A percentile compares a stretch with the other conserved stretches of the same genome.
Conservation (phyloP, 1,140 invertebrate genomes). For the Pristionchus pacificus region DNA sequence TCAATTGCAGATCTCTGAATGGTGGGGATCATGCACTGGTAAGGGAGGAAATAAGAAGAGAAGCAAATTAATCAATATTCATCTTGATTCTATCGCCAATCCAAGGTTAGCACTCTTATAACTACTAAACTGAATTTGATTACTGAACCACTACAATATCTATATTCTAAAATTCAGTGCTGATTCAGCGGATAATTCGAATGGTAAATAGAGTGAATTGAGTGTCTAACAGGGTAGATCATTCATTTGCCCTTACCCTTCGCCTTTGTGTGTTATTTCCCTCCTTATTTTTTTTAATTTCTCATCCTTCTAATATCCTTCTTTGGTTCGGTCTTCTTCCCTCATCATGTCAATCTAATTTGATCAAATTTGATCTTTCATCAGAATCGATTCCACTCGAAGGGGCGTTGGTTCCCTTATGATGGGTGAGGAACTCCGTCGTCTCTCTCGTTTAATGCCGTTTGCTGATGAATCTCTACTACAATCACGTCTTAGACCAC, state of each 20-base stretch:
- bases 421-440: background rate
- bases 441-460: background rate
- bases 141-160: conserved; percentile 16
- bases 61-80: conserved; percentile 12
- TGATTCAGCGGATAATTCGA: background rate
- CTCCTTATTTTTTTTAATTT: conserved; percentile 3
- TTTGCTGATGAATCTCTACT: background rate
- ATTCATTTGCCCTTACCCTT: background rate
- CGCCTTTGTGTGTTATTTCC: background rate
- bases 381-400: too few species aligned
- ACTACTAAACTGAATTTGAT: conserved; percentile 13
- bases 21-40: background rate
- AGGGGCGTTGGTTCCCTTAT: background rate
- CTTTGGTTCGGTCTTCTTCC: conserved; percentile 10
- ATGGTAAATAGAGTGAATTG: background rate
- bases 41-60: conserved; percentile 16
- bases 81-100: conserved; percentile 10
- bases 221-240: background rate
- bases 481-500: background rate
- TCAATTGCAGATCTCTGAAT: background rate
- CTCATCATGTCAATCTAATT: conserved; percentile 20
- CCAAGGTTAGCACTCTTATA: conserved; percentile 4
- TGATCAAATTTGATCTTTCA: too few species aligned
- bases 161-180: conserved; percentile 5
- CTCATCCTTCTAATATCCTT: background rate